Evolutionary conservation across 2,113 vertebrate species (phyloP).

Genomic region (Burhinus oedicnemus): DNA sequence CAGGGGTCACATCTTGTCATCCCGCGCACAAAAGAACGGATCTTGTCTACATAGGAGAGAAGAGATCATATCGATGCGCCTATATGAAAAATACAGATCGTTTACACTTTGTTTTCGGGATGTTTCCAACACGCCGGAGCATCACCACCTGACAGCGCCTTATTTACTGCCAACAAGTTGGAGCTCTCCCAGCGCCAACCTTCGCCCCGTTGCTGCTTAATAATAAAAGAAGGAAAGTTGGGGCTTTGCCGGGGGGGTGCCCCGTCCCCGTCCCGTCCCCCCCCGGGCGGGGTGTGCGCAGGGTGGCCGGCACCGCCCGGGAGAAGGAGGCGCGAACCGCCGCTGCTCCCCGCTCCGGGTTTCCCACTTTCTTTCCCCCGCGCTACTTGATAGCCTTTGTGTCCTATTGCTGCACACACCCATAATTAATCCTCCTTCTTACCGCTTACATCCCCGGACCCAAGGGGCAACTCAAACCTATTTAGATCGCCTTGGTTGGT

Average conservation of each 20-base stretch:
- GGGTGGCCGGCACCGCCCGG: not conserved
- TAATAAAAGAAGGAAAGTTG: not conserved
- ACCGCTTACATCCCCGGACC: conserved; percentile 72
- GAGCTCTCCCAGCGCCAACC: not conserved
- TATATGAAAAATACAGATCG: not conserved
- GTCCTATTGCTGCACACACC: conserved; percentile 73
- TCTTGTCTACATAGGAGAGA: not conserved
- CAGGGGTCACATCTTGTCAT: conserved; percentile 1
- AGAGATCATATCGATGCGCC: not conserved
- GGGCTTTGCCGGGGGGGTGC: not conserved
- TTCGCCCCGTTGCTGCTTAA: not conserved
- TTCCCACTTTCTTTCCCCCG: not conserved
- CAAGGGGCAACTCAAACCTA: conserved; percentile 80
- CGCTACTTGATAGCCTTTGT: conserved; percentile 63
- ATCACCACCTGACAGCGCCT: not conserved
- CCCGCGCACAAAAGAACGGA: not conserved
- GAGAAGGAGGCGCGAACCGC: not conserved
- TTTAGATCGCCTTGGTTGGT: conserved; percentile 82
- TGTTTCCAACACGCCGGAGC: not conserved
- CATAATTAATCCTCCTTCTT: conserved; percentile 83
- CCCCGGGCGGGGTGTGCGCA: too few species aligned
- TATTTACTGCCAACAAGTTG: conserved; percentile 21
- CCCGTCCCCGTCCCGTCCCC: too few species aligned
- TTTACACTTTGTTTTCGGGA: not conserved
- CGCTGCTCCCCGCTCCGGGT: not conserved